phyloP scores from a whole-genome alignment of 2,113 vertebrate species.

The Myodes glareolus region DNA sequence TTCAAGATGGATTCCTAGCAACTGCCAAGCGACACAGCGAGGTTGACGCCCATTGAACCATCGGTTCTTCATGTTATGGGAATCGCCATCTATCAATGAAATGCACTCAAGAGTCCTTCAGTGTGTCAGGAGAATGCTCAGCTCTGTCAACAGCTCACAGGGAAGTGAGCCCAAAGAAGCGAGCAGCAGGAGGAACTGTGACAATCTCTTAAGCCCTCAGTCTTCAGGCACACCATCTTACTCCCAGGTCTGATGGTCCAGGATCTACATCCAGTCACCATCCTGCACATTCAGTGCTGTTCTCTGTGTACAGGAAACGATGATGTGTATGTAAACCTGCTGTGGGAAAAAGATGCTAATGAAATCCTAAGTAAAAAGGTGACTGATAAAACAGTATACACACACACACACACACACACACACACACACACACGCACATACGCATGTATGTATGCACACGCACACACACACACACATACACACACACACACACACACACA shows the following conservation, averaged over 20 bases:
- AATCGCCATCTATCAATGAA: background rate
- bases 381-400: background rate
- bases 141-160: background rate
- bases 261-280: background rate
- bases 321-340: background rate
- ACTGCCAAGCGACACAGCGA: background rate
- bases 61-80: background rate
- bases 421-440: background rate
- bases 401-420: background rate
- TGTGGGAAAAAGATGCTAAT: background rate
- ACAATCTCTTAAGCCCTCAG: background rate
- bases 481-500: background rate
- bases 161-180: background rate
- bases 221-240: background rate
- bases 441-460: background rate
- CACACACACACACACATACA: background rate
- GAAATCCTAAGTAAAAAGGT: background rate
- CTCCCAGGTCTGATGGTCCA: no score
- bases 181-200: background rate
- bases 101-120: background rate
- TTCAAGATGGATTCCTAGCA: background rate
- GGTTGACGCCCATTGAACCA: background rate
- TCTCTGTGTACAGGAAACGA: background rate
- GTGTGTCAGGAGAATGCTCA: background rate
- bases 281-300: background rate